A percentile compares a stretch with the other conserved stretches of the same genome.
Conservation (phyloP, 2,888 invertebrate genomes). For the Nephrocerus scutellatus region DNA sequence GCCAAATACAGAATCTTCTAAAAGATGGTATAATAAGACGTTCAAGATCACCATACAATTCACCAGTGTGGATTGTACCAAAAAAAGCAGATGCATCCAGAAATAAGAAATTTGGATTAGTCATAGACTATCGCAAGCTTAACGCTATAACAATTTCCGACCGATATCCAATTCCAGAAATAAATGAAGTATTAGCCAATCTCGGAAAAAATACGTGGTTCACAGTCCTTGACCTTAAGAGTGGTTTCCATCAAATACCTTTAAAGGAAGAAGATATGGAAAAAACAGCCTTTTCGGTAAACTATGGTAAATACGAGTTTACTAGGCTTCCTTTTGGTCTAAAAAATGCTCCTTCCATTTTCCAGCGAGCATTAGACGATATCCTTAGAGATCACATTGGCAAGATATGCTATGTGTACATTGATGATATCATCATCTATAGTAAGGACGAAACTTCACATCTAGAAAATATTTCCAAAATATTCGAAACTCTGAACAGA, state of each 20-base stretch:
- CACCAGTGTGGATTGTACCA: slow-evolving; percentile 6
- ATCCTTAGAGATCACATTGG: slow-evolving; percentile 13
- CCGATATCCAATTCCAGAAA: slow-evolving; percentile 15
- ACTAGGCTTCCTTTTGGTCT: slow-evolving; percentile 15
- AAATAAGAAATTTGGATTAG: no score
- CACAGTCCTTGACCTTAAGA: slow-evolving; percentile 11
- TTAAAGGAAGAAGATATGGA: slow-evolving; percentile 10
- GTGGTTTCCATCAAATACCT: slow-evolving; percentile 16
- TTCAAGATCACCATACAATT: neutral
- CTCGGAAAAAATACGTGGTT: slow-evolving; percentile 11
- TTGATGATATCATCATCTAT: slow-evolving; percentile 16
- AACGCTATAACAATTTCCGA: slow-evolving; percentile 12
- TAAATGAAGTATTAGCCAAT: slow-evolving; percentile 7
- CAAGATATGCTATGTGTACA: slow-evolving; percentile 13
- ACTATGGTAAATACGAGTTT: slow-evolving; percentile 14
- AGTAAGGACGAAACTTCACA: slow-evolving; percentile 13
- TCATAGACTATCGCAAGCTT: slow-evolving; percentile 6
- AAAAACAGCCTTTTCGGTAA: slow-evolving; percentile 13
- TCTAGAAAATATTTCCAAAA: slow-evolving; percentile 2
- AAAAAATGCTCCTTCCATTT: slow-evolving; percentile 16
- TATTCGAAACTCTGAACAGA: slow-evolving; percentile 7
- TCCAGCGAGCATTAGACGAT: slow-evolving; percentile 14
- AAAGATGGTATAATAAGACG: neutral
- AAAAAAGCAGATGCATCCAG: slow-evolving; percentile 6
- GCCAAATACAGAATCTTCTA: no score